phyloP scores from a whole-genome alignment of 2,888 invertebrate genomes.

The Drosophila atroscutellata region DNA sequence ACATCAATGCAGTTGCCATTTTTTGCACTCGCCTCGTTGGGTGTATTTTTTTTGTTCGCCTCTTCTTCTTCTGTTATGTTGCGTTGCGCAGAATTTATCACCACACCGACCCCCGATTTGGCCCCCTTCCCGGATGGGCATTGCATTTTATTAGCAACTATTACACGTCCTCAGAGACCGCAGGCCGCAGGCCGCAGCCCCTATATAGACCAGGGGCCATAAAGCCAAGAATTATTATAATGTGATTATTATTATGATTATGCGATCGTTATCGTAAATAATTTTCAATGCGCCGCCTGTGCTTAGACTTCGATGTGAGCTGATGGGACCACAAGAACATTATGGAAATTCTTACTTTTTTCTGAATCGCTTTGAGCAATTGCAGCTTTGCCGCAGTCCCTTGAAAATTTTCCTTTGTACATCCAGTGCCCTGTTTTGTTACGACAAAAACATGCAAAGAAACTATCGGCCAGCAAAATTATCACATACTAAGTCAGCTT shows the following conservation, averaged over 20 bases:
- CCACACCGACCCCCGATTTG: constrained; percentile 7
- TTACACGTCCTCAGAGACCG: constrained; percentile 66
- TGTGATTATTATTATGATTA: constrained; percentile 82
- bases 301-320: constrained; percentile 66
- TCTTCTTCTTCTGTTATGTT: constrained; percentile 11
- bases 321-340: constrained; percentile 32
- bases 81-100: constrained; percentile 50
- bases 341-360: constrained; percentile 62
- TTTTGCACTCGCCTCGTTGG: constrained; percentile 48
- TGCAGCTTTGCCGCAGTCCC: constrained; percentile 54
- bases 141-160: constrained; percentile 80
- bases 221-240: constrained; percentile 81
- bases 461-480: constrained; percentile 75
- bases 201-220: constrained; percentile 56
- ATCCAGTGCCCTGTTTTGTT: constrained; percentile 15
- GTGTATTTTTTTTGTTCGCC: constrained; percentile 4
- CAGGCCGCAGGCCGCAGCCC: constrained; percentile 14
- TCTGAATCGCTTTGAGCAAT: constrained; percentile 46
- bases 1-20: constrained; percentile 82
- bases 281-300: constrained; percentile 77
- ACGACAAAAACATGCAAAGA: constrained; percentile 73
- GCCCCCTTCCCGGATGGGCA: constrained; percentile 59
- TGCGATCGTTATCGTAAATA: constrained; percentile 82
- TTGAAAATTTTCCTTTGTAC: constrained; percentile 28
- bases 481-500: constrained; percentile 81